These are phyloP conservation scores for Limnephilus auricula DNA, from an alignment of 2,888 invertebrate genomes.

Conservation along the genomic window DNA sequence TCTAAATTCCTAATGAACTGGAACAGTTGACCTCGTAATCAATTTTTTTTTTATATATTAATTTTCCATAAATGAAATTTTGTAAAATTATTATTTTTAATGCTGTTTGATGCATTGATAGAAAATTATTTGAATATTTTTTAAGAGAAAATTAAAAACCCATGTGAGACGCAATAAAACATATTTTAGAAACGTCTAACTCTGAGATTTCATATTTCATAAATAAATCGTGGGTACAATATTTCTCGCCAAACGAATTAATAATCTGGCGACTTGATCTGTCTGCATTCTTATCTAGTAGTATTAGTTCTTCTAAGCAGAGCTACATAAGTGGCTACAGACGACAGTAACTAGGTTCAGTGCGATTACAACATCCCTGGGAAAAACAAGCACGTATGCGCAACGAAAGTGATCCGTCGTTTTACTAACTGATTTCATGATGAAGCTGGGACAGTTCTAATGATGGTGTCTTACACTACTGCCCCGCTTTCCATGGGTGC, in stretches of 20 bases:
- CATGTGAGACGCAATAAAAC: too few relatives aligned
- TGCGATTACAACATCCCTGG: background rate
- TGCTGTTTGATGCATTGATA: too few relatives aligned
- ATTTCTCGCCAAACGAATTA: background rate
- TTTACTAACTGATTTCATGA: background rate
- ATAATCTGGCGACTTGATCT: background rate
- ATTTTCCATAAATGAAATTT: background rate
- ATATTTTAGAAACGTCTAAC: background rate
- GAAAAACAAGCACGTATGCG: background rate
- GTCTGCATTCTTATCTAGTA: background rate
- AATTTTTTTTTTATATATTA: background rate
- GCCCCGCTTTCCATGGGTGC: background rate
- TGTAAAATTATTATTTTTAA: background rate
- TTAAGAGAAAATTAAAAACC: too few relatives aligned
- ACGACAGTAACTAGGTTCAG: background rate
- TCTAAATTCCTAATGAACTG: background rate
- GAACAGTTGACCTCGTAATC: background rate
- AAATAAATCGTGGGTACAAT: background rate
- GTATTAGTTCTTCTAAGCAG: background rate
- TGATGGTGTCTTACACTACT: background rate
- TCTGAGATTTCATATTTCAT: background rate
- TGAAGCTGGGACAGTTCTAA: background rate
- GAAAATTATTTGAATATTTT: too few relatives aligned
- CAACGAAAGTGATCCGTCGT: background rate
- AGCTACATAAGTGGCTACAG: background rate